Evolutionary conservation across 2,888 invertebrate genomes (phyloP), one percentile per base, ranked within the genome.

Genomic region (Stenotaenia linearis): DNA sequence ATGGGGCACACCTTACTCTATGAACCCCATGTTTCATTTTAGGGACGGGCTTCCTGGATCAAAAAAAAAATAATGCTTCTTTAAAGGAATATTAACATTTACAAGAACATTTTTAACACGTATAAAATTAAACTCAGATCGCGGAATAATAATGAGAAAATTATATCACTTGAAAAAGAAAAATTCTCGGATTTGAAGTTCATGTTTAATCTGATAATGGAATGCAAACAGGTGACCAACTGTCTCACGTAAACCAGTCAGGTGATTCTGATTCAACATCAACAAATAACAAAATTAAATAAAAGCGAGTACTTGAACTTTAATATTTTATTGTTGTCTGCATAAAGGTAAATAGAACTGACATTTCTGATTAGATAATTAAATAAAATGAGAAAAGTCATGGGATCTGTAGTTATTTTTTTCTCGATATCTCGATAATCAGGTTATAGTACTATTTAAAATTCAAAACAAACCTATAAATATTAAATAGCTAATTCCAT

Each of bases 11-110:
- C 61, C 61, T 61, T 61, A 61, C 61, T 61, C 61, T 10, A 61
- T 61, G 61, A 61, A 61, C 61, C 61, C 61, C 61, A 61, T 61
- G 61, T 61, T 61, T 61, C 61, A 45, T 45, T 45, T 45, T 61
- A 25, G 61, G 61, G 61, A 61, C 9, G 61, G 61, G 61, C 61
- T 61, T 61, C 61, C 61, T 23, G 23, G 61, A 23, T 61, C 15
- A 61, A 61, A 61, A 61, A 40, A 45, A 45, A 45, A 7, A 45
- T 2, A 45, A 7, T 45, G 18, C 45, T n/a, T 45, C 45, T 45
- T 18, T 18, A n/a, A 45, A 45, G n/a, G 5, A 45, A 45, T 15
- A 45, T 2, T 45, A 45, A 45, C 45, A 32, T 45, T 15, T 45
- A 5, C n/a, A 15, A 45, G 37, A 37, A 37, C 15, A 37, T 1